Base-by-base conservation (phyloP, 2,888 invertebrate species). In the Aleiodes leptofemur region DNA sequence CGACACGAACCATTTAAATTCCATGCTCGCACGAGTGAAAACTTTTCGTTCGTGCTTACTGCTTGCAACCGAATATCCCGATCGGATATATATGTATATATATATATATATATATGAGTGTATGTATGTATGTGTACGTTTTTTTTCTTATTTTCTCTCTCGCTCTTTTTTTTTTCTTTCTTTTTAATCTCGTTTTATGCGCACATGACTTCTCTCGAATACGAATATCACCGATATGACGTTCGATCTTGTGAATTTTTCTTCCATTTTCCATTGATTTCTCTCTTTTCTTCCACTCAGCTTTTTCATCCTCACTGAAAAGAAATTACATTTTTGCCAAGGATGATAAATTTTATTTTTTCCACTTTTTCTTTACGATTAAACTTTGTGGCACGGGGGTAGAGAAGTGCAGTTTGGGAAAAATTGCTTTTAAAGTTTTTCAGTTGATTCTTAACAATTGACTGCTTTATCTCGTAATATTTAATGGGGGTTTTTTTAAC, bases 21-120 rank as follows among this genome's bases (percentile, higher is more conserved):
- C 73, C 71, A 66, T 75, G 50, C 66, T 72, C 74, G 76, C 68
- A 73, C 78, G 64, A 72, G 77, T 74, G 77, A 80, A 78, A 78
- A 76, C 76, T 80, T 79, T 61, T 80, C 76, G 73, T 75, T 69
- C 55, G 70, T 74, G 72, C 66, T 72, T 74, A 69, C 53, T 74
- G 64, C 66, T 66, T 73, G 66, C 61, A 61, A 61, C 48, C 68
- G 72, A 76, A 68, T 72, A 69, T 31, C 64, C 71, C 76, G 64
- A 76, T 76, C 31, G 57, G 50, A 69, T 70, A 56, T 48, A 34
- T 55, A 31, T 72, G 59, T 61, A 29, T 51, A 68, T 50, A 8
- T 43, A 3, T 11, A 1, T 66, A 64, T n/a, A 16, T 38, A 34
- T 61, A n/a, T n/a, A n/a, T n/a, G n/a, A n/a, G n/a, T 50, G 16